phyloP scores from a whole-genome alignment of 2,797 vertebrate species.

The Synanceia verrucosa region DNA sequence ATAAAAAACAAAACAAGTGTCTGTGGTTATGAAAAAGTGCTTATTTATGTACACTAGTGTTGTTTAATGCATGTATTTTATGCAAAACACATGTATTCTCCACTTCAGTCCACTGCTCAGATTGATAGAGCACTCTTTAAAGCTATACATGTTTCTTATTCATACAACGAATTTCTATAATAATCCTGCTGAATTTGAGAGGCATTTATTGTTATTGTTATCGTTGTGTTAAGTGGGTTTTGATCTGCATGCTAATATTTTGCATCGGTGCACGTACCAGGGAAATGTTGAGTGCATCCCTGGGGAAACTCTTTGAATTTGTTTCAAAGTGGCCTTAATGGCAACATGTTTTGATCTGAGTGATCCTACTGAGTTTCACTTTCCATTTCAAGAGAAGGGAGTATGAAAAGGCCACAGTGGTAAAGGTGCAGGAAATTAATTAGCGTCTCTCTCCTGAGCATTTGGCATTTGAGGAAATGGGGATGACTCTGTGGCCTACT shows the following conservation, averaged over 20 bases:
- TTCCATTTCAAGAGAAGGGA: conserved; percentile 37
- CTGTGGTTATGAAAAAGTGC: background rate
- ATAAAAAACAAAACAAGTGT: background rate
- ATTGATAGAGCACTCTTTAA: background rate
- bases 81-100: background rate
- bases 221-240: background rate
- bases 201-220: background rate
- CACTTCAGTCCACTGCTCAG: background rate
- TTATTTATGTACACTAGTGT: background rate
- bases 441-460: conserved; percentile 45
- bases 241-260: background rate
- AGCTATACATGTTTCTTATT: background rate
- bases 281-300: background rate
- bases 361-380: conserved; percentile 32
- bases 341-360: conserved; percentile 40
- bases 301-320: conserved; percentile 10
- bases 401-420: conserved; percentile 26
- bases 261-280: background rate
- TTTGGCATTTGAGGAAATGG: conserved; percentile 51
- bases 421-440: conserved; percentile 64
- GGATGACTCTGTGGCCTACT: conserved; percentile 31
- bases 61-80: background rate
- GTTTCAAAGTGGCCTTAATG: conserved; percentile 27
- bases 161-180: background rate
- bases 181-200: background rate